Evolutionary conservation across 2,888 invertebrate genomes (phyloP).

Genomic region (Gnatocerus cornutus): DNA sequence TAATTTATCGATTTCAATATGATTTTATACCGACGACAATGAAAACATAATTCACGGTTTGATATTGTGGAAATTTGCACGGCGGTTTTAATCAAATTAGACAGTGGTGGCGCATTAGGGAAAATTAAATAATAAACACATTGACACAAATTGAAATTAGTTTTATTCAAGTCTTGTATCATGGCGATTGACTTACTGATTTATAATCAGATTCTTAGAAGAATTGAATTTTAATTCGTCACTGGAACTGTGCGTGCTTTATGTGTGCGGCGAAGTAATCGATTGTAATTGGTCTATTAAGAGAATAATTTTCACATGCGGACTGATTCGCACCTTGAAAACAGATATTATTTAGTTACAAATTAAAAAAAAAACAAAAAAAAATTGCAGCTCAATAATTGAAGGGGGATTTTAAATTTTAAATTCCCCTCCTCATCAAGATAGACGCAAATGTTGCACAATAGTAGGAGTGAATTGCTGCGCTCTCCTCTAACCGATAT

Average conservation of each 20-base stretch:
- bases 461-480: constrained; percentile 45
- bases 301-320: constrained; percentile 5
- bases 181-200: constrained; percentile 44
- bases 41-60: constrained; percentile 24
- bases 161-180: constrained; percentile 43
- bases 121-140: constrained; percentile 42
- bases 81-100: constrained; percentile 17
- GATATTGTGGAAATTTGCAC: constrained; percentile 9
- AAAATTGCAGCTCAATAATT: not conserved
- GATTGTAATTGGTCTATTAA: constrained; percentile 36
- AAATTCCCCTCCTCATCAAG: constrained; percentile 21
- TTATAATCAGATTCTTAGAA: constrained; percentile 56
- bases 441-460: constrained; percentile 45
- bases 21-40: constrained; percentile 11
- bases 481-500: constrained; percentile 42
- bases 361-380: too few relatives aligned
- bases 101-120: constrained; percentile 15
- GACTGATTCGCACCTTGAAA: not conserved
- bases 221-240: constrained; percentile 61
- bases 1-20: constrained; percentile 46
- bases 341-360: not conserved
- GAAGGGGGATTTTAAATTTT: not conserved
- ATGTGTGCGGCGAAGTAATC: constrained; percentile 26
- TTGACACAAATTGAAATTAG: constrained; percentile 47
- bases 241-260: constrained; percentile 48